A percentile compares a stretch with the other conserved stretches of the same genome.
Conservation (phyloP, 2,113 vertebrate genomes). For the Chroicocephalus ridibundus region DNA sequence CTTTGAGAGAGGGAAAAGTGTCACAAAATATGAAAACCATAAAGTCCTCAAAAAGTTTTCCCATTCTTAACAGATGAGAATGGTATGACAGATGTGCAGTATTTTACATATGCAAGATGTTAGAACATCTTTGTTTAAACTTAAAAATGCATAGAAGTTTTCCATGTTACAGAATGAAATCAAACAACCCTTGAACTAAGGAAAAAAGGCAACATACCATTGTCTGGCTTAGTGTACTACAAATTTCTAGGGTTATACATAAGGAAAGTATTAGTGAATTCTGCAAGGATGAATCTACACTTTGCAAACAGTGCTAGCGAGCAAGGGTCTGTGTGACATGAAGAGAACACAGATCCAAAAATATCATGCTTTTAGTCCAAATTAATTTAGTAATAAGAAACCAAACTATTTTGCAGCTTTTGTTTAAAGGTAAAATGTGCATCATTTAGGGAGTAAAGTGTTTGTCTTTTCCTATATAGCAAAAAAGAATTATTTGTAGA, state of each 20-base stretch:
- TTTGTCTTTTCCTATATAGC: neutral
- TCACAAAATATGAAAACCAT: neutral
- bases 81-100: neutral
- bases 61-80: neutral
- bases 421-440: neutral
- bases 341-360: neutral
- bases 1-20: neutral
- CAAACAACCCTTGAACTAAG: neutral
- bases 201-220: neutral
- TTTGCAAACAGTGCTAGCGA: neutral
- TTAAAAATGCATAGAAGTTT: neutral
- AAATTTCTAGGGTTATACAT: neutral
- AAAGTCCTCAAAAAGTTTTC: neutral
- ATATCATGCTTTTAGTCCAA: neutral
- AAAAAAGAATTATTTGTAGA: neutral
- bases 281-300: neutral
- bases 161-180: rapidly evolving
- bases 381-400: neutral
- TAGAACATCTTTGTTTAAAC: neutral
- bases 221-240: neutral
- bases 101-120: neutral
- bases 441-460: neutral
- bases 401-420: neutral
- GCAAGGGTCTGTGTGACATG: neutral
- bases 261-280: neutral